Percentiles rank a stretch among this genome's conserved stretches.
These are phyloP conservation scores for Paraescarpia echinospica DNA, from an alignment of 1,140 invertebrate species.

Conservation along the genomic window DNA sequence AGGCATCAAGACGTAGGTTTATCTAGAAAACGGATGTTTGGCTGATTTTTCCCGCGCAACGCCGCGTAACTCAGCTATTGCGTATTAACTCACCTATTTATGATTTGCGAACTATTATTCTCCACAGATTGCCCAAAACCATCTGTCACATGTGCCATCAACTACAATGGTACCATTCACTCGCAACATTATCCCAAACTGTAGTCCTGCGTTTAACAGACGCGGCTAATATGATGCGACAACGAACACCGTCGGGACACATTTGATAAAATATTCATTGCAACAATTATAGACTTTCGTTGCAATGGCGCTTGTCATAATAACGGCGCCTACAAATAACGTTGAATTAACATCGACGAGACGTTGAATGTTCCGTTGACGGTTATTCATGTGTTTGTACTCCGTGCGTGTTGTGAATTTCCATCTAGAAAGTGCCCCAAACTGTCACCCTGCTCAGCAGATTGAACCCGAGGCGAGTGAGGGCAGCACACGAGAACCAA, in stretches of 20 bases:
- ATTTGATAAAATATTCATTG: neutral
- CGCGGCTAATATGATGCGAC: neutral
- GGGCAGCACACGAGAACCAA: neutral
- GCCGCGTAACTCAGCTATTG: too few species aligned
- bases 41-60: too few species aligned
- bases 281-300: neutral
- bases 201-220: neutral
- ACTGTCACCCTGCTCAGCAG: neutral
- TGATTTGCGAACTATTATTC: too few species aligned
- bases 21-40: too few species aligned
- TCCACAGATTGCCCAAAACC: too few species aligned
- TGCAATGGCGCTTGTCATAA: neutral
- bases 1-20: too few species aligned
- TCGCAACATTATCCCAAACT: neutral
- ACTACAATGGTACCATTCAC: neutral
- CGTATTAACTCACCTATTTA: too few species aligned
- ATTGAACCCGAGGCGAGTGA: neutral
- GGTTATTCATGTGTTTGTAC: neutral
- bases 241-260: neutral
- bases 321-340: neutral
- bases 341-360: neutral
- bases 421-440: neutral
- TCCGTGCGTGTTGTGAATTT: neutral
- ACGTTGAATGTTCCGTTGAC: neutral
- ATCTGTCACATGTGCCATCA: too few species aligned